Conservation (phyloP, 2,797 vertebrate genomes). For the Kryptopterus vitreolus region DNA sequence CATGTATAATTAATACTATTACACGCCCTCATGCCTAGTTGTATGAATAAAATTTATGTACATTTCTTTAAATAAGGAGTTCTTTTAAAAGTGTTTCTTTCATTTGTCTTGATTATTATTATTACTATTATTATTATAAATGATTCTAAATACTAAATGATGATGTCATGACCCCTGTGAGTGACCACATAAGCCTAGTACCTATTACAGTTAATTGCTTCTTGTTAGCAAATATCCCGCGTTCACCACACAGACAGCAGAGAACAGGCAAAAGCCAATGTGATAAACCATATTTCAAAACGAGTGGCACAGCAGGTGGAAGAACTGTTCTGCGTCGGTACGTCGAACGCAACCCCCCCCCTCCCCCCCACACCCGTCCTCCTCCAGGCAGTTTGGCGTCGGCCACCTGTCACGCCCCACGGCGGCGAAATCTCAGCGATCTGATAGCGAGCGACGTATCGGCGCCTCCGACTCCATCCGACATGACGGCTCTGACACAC, state of each 20-base stretch:
- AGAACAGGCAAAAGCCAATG: not conserved
- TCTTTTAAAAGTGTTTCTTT: too few species aligned
- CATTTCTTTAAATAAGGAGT: too few species aligned
- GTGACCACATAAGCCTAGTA: not conserved
- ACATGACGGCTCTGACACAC: slow-evolving; percentile 41
- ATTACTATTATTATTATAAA: too few species aligned
- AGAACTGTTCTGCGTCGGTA: slow-evolving; percentile 41
- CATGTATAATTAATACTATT: too few species aligned
- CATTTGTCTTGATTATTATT: too few species aligned
- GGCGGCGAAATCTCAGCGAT: slow-evolving; percentile 41
- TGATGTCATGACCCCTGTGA: not conserved
- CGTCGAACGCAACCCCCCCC: not conserved
- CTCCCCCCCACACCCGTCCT: not conserved
- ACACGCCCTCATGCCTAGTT: too few species aligned
- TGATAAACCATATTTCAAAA: not conserved
- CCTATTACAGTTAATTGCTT: not conserved
- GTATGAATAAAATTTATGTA: too few species aligned
- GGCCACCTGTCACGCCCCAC: slow-evolving; percentile 49
- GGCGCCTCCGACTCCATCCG: slow-evolving; percentile 38
- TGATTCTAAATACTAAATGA: not conserved
- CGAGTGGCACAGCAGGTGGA: slow-evolving; percentile 26
- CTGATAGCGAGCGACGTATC: slow-evolving; percentile 37
- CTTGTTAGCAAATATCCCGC: not conserved
- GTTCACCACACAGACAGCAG: not conserved
- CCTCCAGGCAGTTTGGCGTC: slow-evolving; percentile 38